Evolutionary conservation across 2,888 invertebrate species (phyloP).

Genomic region (Eupsilia transversa): DNA sequence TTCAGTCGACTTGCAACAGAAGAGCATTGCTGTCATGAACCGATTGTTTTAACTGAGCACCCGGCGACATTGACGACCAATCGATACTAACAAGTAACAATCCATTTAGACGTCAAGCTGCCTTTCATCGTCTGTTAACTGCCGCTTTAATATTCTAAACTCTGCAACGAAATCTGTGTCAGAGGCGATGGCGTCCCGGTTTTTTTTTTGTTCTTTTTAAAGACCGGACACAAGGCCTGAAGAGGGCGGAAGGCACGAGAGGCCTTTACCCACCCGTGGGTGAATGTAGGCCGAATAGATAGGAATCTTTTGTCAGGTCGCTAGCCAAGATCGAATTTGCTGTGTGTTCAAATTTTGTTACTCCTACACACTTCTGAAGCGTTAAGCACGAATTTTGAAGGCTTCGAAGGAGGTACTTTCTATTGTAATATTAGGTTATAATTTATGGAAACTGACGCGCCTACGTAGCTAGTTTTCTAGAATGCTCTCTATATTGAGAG

Average conservation of each 20-base stretch:
- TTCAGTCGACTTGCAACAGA: conserved; percentile 13
- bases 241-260: conserved; percentile 54
- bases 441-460: conserved; percentile 1
- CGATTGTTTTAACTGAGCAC: conserved; percentile 47
- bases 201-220: conserved; percentile 51
- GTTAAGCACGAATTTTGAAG: background rate
- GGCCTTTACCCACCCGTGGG: conserved; percentile 37
- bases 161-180: conserved; percentile 50
- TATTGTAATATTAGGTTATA: background rate
- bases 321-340: conserved; percentile 43
- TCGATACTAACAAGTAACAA: conserved; percentile 59
- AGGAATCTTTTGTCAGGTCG: conserved; percentile 54
- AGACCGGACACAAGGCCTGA: conserved; percentile 49
- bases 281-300: conserved; percentile 58
- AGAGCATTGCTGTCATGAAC: conserved; percentile 29
- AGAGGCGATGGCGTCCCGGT: conserved; percentile 36
- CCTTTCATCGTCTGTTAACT: conserved; percentile 33
- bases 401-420: background rate
- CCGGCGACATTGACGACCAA: conserved; percentile 46
- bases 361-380: conserved; percentile 5
- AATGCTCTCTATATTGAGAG: background rate
- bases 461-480: background rate
- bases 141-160: conserved; percentile 47
- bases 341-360: conserved; percentile 27
- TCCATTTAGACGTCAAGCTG: conserved; percentile 54